Percentiles rank a stretch among this genome's conserved stretches.
Conservation (phyloP, 1,140 invertebrate species). For the Drosophila baimaii region DNA sequence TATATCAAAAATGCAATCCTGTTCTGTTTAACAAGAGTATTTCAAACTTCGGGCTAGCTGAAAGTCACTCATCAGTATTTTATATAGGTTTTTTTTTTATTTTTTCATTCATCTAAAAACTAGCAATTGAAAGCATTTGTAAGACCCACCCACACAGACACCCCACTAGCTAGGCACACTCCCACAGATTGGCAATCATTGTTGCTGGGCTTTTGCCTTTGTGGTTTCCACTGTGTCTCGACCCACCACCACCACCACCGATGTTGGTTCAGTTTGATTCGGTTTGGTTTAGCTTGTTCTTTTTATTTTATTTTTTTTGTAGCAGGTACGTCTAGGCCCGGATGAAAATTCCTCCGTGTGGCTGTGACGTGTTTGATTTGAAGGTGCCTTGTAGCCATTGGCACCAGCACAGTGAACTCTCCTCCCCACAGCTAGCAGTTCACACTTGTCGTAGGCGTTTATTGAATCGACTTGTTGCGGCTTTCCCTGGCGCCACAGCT, state of each 20-base stretch:
- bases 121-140: slow-evolving; percentile 69
- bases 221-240: slow-evolving; percentile 44
- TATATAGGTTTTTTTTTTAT: neutral
- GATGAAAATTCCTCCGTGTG: slow-evolving; percentile 42
- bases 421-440: neutral
- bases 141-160: slow-evolving; percentile 35
- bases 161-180: slow-evolving; percentile 43
- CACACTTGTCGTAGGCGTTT: slow-evolving; percentile 48
- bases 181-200: slow-evolving; percentile 55
- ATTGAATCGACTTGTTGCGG: slow-evolving; percentile 75
- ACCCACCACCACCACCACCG: slow-evolving; percentile 5
- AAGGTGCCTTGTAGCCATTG: slow-evolving; percentile 62
- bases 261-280: slow-evolving; percentile 35
- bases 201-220: slow-evolving; percentile 45
- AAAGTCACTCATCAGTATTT: neutral
- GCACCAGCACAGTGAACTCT: slow-evolving; percentile 5
- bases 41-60: neutral
- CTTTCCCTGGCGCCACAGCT: slow-evolving; percentile 9
- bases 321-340: slow-evolving; percentile 32
- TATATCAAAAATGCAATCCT: too few species aligned
- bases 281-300: slow-evolving; percentile 10
- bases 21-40: too few species aligned
- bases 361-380: slow-evolving; percentile 56
- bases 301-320: slow-evolving; percentile 35
- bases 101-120: slow-evolving; percentile 45